Percentiles rank a stretch among this genome's conserved stretches.
Evolutionary conservation across 1,140 invertebrate genomes (phyloP).

Genomic region (Agrypnia vestita): DNA sequence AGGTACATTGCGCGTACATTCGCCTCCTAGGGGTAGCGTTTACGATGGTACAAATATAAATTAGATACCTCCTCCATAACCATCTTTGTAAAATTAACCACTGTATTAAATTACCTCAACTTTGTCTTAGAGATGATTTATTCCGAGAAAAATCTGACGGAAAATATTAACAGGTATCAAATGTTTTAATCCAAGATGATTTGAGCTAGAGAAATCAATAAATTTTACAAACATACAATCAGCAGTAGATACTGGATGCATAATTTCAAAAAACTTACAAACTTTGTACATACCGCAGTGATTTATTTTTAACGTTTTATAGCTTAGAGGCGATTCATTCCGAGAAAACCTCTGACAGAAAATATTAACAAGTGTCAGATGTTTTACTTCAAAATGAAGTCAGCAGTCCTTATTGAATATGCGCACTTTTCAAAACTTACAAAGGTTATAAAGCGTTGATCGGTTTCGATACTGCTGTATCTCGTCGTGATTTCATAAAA

Average conservation of each 20-base stretch:
- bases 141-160: background rate
- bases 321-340: conserved; percentile 47
- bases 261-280: no score
- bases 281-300: no score
- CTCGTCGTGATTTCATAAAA: no score
- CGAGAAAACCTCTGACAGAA: background rate
- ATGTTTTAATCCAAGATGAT: conserved; percentile 31
- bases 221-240: background rate
- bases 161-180: conserved; percentile 20
- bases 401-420: no score
- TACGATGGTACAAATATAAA: conserved; percentile 47
- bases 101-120: conserved; percentile 51
- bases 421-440: no score
- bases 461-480: no score
- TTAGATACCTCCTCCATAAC: conserved; percentile 18
- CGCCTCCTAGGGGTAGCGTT: conserved; percentile 34
- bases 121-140: conserved; percentile 49
- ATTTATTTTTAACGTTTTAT: no score
- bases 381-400: conserved; percentile 33
- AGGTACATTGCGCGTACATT: conserved; percentile 40
- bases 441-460: no score
- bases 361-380: conserved; percentile 10
- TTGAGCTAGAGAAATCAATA: conserved; percentile 26
- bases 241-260: no score
- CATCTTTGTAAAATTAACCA: conserved; percentile 53